Base-by-base conservation (phyloP, 2,113 vertebrate species). In the Tachuris rubrigastra region DNA sequence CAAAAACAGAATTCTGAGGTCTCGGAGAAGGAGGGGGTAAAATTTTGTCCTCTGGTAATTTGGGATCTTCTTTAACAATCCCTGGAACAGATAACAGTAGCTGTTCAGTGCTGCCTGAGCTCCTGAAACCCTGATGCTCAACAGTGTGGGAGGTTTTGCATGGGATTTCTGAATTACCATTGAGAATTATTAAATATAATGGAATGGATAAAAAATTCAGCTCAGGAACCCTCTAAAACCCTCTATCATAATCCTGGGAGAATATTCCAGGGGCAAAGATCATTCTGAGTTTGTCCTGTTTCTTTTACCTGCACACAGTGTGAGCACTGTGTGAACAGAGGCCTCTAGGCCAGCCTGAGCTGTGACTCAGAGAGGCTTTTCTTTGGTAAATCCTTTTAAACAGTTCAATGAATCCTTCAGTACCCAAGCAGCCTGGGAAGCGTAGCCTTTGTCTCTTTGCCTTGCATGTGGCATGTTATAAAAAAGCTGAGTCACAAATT, bases 21-120 rank as follows among this genome's bases (percentile, higher is more conserved):
- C 99, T 98, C 2, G 98, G 98, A 49, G 98, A 98, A 46, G 98
- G 98, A 14, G 99, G 99, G 21, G 98, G 98, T 96, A 99, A 98
- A 91, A 98, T 98, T 52, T 98, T 97, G 25, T 97, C 98, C 92
- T 98, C 95, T 21, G 98, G 98, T 14, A 99, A 80, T 89, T 98
- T 98, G 30, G 99, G 99, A 71, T 99, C 99, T 92, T 98, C 98
- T 87, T 98, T 98, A 69, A 99, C 97, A 62, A 99, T 97, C n/a
- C 99, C 99, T 99, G 87, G 58, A 97, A 97, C 7, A 75, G 12
- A 35, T 25, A 73, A 91, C 19, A 55, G 21, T 2, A 53, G 33
- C 14, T 31, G 47, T 52, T 87, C 69, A 72, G 49, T 6, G 35
- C 28, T 23, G 33, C 42, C 68, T 4, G 28, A 79, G 62, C 83